Base-by-base conservation (phyloP, 1,140 invertebrate genomes). In the Wiebesia pumilae region DNA sequence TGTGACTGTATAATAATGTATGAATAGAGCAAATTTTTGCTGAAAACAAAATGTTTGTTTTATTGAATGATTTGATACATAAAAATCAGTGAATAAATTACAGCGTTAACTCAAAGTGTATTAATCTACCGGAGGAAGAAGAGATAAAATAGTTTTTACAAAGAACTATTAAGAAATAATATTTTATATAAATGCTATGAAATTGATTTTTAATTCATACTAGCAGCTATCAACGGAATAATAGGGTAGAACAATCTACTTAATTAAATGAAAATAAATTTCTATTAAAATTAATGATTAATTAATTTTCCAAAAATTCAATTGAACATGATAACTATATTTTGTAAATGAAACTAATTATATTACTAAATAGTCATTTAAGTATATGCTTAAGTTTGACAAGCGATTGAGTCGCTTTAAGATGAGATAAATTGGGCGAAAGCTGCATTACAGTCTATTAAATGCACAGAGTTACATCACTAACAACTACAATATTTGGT, bases 11-110 rank as follows among this genome's bases (percentile, higher is more conserved):
- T 58, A 80, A 33, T 58, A 10, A 10, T 47, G 38, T n/a, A 65
- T 51, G 78, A 81, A 69, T 81, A 30, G 27, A 62, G 80, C 58
- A n/a, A 65, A 58, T 40, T n/a, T n/a, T n/a, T n/a, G n/a, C 14
- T 77, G 38, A 82, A 82, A 71, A 58, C 43, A 33, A 43, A 21
- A 24, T n/a, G 12, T 69, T 73, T 40, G 12, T 14, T 21, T 10
- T 33, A 21, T 40, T n/a, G 71, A 35, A 71, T 14, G 33, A 40
- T 12, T 40, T 21, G 33, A 73, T 21, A 21, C 4, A 67, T 30
- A n/a, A 67, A 67, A 67, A 67, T 27, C 19, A 3, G 19, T 62
- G 3, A 7, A 65, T 10, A 27, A 65, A n/a, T 54, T 54, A n/a
- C n/a, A 3, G 3, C 62, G 27, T 9, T 12, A n/a, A 3, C 3